Evolutionary conservation across 2,113 vertebrate genomes (phyloP).

Genomic region (Indicator indicator): DNA sequence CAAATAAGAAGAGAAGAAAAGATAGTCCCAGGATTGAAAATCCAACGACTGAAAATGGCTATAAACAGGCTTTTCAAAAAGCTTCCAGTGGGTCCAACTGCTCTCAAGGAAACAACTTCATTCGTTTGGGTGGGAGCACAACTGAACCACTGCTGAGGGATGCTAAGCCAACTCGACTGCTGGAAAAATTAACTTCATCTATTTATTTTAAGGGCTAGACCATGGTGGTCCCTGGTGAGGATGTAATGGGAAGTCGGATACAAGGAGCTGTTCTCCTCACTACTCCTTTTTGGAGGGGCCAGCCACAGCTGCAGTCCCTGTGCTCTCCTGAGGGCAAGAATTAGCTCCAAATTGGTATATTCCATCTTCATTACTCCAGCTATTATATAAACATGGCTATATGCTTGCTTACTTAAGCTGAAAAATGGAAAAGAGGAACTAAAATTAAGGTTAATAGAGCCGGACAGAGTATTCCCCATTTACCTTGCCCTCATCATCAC

Average conservation of each 20-base stretch:
- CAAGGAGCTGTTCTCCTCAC: constrained; percentile 39
- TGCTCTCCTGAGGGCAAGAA: constrained; percentile 51
- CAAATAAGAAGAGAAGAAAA: background rate
- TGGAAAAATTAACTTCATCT: constrained; percentile 48
- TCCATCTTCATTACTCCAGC: constrained; percentile 67
- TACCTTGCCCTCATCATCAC: background rate
- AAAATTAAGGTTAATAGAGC: constrained; percentile 62
- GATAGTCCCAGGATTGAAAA: background rate
- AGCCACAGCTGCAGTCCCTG: constrained; percentile 34
- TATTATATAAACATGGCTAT: constrained; percentile 56
- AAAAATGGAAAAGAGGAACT: constrained; percentile 54
- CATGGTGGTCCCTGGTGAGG: constrained; percentile 21
- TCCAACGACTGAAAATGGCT: background rate
- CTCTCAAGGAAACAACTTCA: background rate
- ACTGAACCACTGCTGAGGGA: background rate
- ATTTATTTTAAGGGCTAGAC: constrained; percentile 26
- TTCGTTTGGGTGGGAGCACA: background rate
- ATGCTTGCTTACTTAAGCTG: constrained; percentile 59
- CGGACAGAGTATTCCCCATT: background rate
- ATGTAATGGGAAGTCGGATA: constrained; percentile 17
- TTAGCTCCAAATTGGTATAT: constrained; percentile 62
- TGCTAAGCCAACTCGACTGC: background rate
- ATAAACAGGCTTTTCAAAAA: background rate
- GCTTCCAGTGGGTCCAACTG: background rate
- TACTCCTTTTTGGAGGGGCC: background rate